phyloP scores from a whole-genome alignment of 2,888 invertebrate genomes.

The Pinctada fucata region DNA sequence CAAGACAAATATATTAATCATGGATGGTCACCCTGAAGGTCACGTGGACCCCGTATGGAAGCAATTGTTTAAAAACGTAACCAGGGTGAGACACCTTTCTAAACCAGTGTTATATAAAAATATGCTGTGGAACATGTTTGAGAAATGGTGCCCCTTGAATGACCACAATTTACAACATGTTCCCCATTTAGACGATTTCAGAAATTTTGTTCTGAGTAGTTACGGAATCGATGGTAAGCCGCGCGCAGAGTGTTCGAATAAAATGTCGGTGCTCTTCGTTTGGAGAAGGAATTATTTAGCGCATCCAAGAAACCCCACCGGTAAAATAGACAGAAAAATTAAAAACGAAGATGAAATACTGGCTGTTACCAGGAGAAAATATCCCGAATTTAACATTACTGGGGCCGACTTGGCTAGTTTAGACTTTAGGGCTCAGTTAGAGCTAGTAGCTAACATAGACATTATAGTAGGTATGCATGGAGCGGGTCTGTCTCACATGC shows the following conservation, averaged over 20 bases:
- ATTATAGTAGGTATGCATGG: conserved; percentile 29
- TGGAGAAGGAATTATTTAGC: conserved; percentile 28
- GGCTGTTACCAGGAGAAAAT: not conserved
- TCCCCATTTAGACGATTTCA: conserved; percentile 20
- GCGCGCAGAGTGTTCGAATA: conserved; percentile 13
- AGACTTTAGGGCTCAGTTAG: conserved; percentile 1
- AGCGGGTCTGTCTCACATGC: conserved; percentile 12
- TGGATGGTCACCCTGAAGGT: conserved; percentile 29
- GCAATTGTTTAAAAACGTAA: conserved; percentile 14
- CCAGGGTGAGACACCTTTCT: conserved; percentile 17
- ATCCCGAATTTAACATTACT: not conserved
- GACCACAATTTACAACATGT: conserved; percentile 16
- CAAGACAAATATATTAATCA: conserved; percentile 8
- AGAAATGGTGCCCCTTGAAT: conserved; percentile 28
- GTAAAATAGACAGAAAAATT: conserved; percentile 22
- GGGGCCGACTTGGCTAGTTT: conserved; percentile 9
- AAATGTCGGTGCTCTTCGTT: conserved; percentile 13
- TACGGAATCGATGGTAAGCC: conserved; percentile 9
- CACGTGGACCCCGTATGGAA: conserved; percentile 25
- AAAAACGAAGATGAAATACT: conserved; percentile 21
- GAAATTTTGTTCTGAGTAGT: conserved; percentile 3
- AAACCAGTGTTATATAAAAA: conserved; percentile 1
- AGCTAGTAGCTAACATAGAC: conserved; percentile 21
- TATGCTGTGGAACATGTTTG: conserved; percentile 30
- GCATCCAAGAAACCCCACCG: conserved; percentile 24